phyloP scores from a whole-genome alignment of 2,797 vertebrate species.

The Merluccius polli region DNA sequence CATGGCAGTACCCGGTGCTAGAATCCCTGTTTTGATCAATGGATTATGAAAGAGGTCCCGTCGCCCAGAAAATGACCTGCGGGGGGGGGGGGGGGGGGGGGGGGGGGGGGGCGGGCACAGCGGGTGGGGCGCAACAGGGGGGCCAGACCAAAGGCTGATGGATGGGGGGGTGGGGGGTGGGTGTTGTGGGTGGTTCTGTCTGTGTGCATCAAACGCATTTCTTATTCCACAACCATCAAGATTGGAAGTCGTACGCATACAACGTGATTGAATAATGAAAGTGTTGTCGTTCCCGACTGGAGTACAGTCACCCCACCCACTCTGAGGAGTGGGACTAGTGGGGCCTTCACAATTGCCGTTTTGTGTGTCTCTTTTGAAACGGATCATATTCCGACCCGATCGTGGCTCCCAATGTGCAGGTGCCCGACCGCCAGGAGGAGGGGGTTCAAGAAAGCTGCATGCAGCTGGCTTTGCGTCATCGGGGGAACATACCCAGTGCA shows the following conservation, averaged over 20 bases:
- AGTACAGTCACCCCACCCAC: too few relatives aligned
- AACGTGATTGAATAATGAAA: too few relatives aligned
- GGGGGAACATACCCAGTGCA: slow-evolving; percentile 47
- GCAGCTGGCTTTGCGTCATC: slow-evolving; percentile 52
- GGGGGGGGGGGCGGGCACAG: background rate
- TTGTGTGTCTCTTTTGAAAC: background rate
- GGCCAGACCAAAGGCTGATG: slow-evolving; percentile 28
- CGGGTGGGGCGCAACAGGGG: background rate
- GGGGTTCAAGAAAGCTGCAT: slow-evolving; percentile 50
- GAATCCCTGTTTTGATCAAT: slow-evolving; percentile 44
- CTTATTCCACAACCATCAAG: too few relatives aligned
- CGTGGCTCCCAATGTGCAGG: background rate
- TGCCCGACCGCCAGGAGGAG: background rate
- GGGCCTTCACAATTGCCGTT: background rate
- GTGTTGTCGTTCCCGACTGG: too few relatives aligned
- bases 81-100: slow-evolving; percentile 21
- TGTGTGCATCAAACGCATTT: too few relatives aligned
- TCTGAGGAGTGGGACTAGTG: too few relatives aligned
- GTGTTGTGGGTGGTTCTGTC: too few relatives aligned
- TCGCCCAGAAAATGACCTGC: slow-evolving; percentile 42
- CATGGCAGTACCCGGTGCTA: background rate
- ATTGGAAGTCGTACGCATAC: too few relatives aligned
- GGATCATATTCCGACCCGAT: too few relatives aligned
- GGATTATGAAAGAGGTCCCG: slow-evolving; percentile 52
- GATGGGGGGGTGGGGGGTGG: background rate